These are phyloP conservation scores for Cylloceria caligata DNA, from an alignment of 2,888 invertebrate genomes.

Conservation along the genomic window DNA sequence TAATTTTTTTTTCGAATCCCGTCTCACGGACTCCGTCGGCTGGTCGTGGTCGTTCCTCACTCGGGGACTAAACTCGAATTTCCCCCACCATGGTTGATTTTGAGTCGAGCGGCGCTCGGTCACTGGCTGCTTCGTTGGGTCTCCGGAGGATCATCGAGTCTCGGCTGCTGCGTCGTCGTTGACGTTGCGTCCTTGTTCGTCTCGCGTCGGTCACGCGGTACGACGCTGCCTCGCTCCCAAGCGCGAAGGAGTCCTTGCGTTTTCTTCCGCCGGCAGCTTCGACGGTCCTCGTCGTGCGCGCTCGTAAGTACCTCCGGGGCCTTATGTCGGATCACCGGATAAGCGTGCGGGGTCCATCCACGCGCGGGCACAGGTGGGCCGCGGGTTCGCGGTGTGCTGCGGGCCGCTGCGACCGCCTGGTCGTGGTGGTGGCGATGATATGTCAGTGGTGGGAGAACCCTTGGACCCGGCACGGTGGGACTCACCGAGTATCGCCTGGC, in stretches of 20 bases:
- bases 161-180: background rate
- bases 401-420: slow-evolving; percentile 66
- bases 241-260: slow-evolving; percentile 34
- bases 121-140: slow-evolving; percentile 36
- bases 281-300: slow-evolving; percentile 63
- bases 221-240: background rate
- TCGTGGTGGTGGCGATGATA: slow-evolving; percentile 68
- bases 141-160: slow-evolving; percentile 27
- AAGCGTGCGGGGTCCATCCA: slow-evolving; percentile 80
- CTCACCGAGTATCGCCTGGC: slow-evolving; percentile 63
- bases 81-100: slow-evolving; percentile 43
- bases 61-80: slow-evolving; percentile 34
- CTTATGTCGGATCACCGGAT: slow-evolving; percentile 77
- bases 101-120: slow-evolving; percentile 45
- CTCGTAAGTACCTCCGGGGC: slow-evolving; percentile 76
- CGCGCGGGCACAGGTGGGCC: slow-evolving; percentile 78
- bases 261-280: slow-evolving; percentile 13
- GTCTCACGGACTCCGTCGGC: slow-evolving; percentile 24
- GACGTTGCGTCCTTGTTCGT: slow-evolving; percentile 36
- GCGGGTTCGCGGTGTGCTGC: slow-evolving; percentile 66
- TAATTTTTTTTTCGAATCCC: slow-evolving; percentile 73
- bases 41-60: slow-evolving; percentile 44
- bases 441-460: slow-evolving; percentile 70
- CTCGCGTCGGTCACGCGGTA: background rate
- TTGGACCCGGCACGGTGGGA: slow-evolving; percentile 65